These are phyloP conservation scores for Sinopyrophorus schimmeli DNA, from an alignment of 2,888 invertebrate genomes.

Conservation along the genomic window DNA sequence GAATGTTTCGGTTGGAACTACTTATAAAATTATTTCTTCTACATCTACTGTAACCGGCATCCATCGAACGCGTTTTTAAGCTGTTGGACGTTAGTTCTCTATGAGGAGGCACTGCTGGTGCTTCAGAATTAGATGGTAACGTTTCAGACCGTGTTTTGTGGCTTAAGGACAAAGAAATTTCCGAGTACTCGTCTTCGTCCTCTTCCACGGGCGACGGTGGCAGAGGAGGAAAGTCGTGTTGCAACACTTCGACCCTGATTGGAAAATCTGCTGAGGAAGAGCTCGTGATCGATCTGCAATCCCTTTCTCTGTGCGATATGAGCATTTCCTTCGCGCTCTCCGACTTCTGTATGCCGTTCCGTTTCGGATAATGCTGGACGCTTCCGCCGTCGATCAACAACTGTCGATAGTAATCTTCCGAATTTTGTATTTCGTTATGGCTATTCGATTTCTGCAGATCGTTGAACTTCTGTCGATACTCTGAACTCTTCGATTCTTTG, in stretches of 20 bases:
- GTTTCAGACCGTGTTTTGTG: conserved; percentile 60
- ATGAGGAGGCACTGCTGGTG: conserved; percentile 76
- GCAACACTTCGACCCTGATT: conserved; percentile 67
- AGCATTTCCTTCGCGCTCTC: conserved; percentile 75
- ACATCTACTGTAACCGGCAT: conserved; percentile 69
- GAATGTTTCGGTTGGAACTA: conserved; percentile 61
- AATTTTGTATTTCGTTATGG: conserved; percentile 63
- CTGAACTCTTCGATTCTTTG: conserved; percentile 48
- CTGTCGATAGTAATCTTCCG: conserved; percentile 52
- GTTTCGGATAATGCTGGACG: conserved; percentile 52
- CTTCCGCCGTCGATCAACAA: conserved; percentile 56
- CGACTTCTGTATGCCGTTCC: conserved; percentile 73
- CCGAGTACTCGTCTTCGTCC: conserved; percentile 74
- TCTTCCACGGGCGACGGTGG: conserved; percentile 85
- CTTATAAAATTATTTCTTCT: conserved; percentile 51
- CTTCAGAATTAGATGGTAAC: conserved; percentile 59
- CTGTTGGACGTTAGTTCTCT: conserved; percentile 66
- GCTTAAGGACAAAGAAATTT: conserved; percentile 62
- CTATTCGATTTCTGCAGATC: conserved; percentile 66
- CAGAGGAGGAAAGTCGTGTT: conserved; percentile 74
- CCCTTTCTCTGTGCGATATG: conserved; percentile 57
- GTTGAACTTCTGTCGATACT: conserved; percentile 57
- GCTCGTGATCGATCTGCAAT: conserved; percentile 45
- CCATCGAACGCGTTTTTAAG: conserved; percentile 84
- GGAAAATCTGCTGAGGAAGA: conserved; percentile 62